Percentiles rank a stretch among this genome's conserved stretches.
phyloP scores from a whole-genome alignment of 2,888 invertebrate species.

The Anorthoa munda region DNA sequence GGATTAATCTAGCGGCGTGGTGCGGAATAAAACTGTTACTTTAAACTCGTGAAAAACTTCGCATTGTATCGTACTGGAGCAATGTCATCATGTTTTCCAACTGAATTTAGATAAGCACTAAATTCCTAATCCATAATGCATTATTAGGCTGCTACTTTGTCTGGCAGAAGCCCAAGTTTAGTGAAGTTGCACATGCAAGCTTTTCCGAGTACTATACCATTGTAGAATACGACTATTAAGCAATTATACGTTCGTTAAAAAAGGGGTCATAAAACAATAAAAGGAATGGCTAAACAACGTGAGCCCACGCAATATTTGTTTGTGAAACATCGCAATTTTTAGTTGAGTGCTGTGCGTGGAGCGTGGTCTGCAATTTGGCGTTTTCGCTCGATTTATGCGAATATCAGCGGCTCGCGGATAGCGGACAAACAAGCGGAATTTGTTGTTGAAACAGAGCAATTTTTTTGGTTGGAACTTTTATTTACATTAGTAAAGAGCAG shows the following conservation, averaged over 20 bases:
- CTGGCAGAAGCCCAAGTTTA: constrained; percentile 75
- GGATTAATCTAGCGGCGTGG: constrained; percentile 85
- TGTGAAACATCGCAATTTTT: constrained; percentile 86
- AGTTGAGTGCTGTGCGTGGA: constrained; percentile 85
- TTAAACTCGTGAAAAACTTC: constrained; percentile 73
- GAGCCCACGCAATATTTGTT: constrained; percentile 84
- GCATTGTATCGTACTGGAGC: constrained; percentile 68
- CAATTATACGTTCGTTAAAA: constrained; percentile 71
- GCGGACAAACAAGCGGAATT: constrained; percentile 88
- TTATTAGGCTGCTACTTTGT: constrained; percentile 74
- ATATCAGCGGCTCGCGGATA: constrained; percentile 86
- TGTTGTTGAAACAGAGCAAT: constrained; percentile 83
- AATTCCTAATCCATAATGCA: constrained; percentile 77
- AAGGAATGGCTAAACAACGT: constrained; percentile 76
- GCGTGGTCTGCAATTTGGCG: constrained; percentile 88
- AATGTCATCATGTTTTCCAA: constrained; percentile 70
- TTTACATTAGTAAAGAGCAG: constrained; percentile 86
- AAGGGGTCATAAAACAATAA: constrained; percentile 78
- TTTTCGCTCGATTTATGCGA: constrained; percentile 88
- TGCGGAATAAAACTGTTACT: constrained; percentile 81
- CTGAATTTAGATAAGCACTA: constrained; percentile 74
- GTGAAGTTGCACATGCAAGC: constrained; percentile 69
- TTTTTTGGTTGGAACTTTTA: constrained; percentile 83
- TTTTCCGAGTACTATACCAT: constrained; percentile 67
- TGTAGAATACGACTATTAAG: constrained; percentile 68